Evolutionary conservation across 2,888 invertebrate genomes (phyloP).

Genomic region (Caradrina kadenii): DNA sequence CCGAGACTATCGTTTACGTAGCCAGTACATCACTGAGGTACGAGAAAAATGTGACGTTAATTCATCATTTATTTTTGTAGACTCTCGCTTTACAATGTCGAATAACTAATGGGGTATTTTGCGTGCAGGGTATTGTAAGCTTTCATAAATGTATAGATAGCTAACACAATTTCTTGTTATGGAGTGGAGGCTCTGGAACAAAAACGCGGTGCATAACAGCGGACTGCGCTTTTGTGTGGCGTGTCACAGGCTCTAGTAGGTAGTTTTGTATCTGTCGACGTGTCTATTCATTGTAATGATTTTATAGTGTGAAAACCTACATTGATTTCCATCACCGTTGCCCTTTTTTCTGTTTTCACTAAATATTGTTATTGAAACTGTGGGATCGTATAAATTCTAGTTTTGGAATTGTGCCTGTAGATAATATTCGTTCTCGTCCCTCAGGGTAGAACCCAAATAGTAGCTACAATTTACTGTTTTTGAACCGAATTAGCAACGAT

Average conservation of each 20-base stretch:
- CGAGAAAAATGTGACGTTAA: slow-evolving; percentile 27
- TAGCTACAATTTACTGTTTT: too few species aligned
- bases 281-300: not conserved
- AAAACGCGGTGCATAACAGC: slow-evolving; percentile 20
- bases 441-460: too few species aligned
- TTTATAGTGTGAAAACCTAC: not conserved
- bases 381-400: too few species aligned
- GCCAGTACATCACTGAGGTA: slow-evolving; percentile 17
- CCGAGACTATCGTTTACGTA: slow-evolving; percentile 26
- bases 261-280: not conserved
- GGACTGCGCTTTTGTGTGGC: slow-evolving; percentile 36
- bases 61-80: slow-evolving; percentile 35
- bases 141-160: slow-evolving; percentile 20
- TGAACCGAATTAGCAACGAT: too few species aligned
- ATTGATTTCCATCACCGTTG: not conserved
- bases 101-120: slow-evolving; percentile 16
- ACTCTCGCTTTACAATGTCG: not conserved
- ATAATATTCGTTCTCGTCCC: too few species aligned
- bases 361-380: not conserved
- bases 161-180: slow-evolving; percentile 12
- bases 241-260: slow-evolving; percentile 12
- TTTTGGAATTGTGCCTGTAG: too few species aligned
- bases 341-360: not conserved
- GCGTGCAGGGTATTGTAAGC: not conserved
- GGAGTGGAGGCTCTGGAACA: slow-evolving; percentile 4